Evolutionary conservation across 2,113 vertebrate species (phyloP).

Genomic region (Dendropsophus ebraccatus): DNA sequence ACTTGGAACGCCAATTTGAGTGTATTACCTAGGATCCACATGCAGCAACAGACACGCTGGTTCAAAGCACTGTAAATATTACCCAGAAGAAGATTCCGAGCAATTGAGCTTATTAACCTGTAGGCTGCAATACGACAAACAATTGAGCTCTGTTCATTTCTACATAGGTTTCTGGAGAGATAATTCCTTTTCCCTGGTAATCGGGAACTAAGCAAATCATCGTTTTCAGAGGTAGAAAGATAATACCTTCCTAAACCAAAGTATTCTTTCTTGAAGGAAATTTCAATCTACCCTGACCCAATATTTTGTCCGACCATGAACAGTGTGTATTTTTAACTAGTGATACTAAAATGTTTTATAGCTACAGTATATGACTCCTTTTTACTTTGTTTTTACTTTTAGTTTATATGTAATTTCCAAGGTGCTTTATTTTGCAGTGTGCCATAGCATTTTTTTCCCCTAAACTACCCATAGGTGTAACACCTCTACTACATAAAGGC

Average conservation of each 20-base stretch:
- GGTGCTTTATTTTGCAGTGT: too few species aligned
- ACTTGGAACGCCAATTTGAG: not conserved
- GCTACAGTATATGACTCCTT: too few species aligned
- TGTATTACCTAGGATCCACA: not conserved
- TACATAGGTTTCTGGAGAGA: not conserved
- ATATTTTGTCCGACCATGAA: too few species aligned
- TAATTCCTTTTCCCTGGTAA: not conserved
- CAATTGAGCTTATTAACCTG: slow-evolving; percentile 23
- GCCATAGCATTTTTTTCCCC: too few species aligned
- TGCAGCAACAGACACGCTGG: slow-evolving; percentile 1
- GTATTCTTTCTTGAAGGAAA: not conserved
- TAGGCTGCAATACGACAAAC: slow-evolving; percentile 2
- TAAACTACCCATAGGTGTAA: too few species aligned
- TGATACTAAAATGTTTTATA: too few species aligned
- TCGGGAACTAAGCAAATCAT: not conserved
- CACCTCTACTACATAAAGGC: too few species aligned
- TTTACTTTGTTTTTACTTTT: too few species aligned
- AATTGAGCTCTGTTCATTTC: not conserved
- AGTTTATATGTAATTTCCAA: too few species aligned
- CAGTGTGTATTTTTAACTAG: too few species aligned
- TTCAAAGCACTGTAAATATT: not conserved
- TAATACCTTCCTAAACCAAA: not conserved
- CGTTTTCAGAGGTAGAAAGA: not conserved
- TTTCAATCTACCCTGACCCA: too few species aligned
- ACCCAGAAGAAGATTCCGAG: not conserved